Percentiles rank a stretch among this genome's conserved stretches.
phyloP scores from a whole-genome alignment of 2,888 invertebrate species.

The Hesperia comma region DNA sequence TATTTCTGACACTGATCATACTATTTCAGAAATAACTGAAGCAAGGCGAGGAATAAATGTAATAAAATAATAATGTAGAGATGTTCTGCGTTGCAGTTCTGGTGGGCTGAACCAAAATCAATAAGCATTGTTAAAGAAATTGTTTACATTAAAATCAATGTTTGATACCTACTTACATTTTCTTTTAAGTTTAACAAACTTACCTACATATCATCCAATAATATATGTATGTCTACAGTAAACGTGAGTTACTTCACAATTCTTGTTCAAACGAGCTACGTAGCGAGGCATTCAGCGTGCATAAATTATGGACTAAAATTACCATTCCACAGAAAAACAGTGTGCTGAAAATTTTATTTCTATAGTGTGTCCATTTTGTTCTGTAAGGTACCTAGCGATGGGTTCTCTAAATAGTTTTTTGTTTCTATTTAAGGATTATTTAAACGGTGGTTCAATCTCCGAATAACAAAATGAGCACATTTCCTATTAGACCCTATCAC shows the following conservation, averaged over 20 bases:
- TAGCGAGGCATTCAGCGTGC: not conserved
- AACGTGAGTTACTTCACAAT: not conserved
- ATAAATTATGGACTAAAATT: constrained; percentile 2
- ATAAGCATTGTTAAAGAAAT: not conserved
- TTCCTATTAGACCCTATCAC: too few species aligned
- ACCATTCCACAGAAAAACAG: not conserved
- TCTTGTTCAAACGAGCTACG: not conserved
- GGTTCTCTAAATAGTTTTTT: too few species aligned
- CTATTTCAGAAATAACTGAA: too few species aligned
- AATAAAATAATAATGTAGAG: not conserved
- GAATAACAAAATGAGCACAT: too few species aligned
- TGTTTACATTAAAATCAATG: not conserved
- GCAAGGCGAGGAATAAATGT: too few species aligned
- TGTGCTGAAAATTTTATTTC: constrained; percentile 5
- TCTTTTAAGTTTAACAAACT: not conserved
- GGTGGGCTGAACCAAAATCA: not conserved
- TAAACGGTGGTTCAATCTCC: too few species aligned
- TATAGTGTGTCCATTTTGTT: not conserved
- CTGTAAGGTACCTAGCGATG: not conserved
- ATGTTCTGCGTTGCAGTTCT: not conserved
- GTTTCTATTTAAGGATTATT: too few species aligned
- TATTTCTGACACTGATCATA: too few species aligned
- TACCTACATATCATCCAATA: not conserved
- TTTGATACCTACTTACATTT: not conserved
- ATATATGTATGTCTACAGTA: not conserved